These are phyloP conservation scores for Cygnus atratus DNA, from an alignment of 2,113 vertebrate species.

Conservation along the genomic window DNA sequence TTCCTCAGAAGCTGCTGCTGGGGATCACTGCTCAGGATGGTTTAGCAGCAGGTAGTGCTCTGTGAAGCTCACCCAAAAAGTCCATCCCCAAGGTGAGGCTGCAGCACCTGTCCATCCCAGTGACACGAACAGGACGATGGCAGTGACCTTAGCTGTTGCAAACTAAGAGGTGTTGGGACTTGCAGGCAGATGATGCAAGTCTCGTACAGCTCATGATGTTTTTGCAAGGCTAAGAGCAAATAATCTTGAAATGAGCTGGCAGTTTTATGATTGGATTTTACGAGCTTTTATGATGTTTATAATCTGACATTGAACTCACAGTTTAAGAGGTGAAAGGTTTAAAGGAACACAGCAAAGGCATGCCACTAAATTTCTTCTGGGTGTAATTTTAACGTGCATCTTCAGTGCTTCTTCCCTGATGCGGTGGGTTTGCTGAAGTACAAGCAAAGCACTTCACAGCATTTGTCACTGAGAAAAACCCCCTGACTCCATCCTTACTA, in stretches of 20 bases:
- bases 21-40: not conserved
- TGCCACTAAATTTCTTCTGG: conserved; percentile 13
- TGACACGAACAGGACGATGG: rapidly evolving
- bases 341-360: conserved; percentile 37
- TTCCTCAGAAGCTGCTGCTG: not conserved
- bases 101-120: not conserved
- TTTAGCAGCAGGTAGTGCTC: not conserved
- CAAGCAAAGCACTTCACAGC: not conserved
- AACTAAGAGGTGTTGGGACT: not conserved
- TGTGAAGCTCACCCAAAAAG: not conserved
- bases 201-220: not conserved
- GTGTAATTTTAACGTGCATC: not conserved
- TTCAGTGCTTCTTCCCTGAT: not conserved
- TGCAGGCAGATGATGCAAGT: not conserved
- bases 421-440: not conserved
- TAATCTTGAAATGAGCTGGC: conserved; percentile 60
- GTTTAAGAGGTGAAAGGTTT: conserved; percentile 69
- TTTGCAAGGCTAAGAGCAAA: conserved; percentile 50
- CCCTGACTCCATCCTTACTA: not conserved
- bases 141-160: not conserved
- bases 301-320: conserved; percentile 60
- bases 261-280: conserved; percentile 66
- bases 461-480: not conserved
- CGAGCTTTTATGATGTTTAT: conserved; percentile 66
- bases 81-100: not conserved